Evolutionary conservation across 2,797 vertebrate species (phyloP), one percentile per base, ranked within the genome.

Genomic region (Sebastes matsubarae): DNA sequence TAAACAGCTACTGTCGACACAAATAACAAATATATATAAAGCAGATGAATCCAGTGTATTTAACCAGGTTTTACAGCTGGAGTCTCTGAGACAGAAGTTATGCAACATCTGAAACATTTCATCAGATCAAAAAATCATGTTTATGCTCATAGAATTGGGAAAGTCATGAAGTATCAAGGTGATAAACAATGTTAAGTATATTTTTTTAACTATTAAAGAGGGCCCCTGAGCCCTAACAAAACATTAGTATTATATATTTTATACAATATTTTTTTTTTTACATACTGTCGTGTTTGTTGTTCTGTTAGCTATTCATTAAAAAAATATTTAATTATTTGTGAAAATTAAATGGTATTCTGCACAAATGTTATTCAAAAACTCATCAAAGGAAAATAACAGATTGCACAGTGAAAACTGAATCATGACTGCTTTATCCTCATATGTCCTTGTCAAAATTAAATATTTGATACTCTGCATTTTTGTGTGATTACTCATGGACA

Each of bases 401-500:
- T 36, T 36, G n/a, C 30, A 36, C 0, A 59, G 50, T 3, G 36
- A 29, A 59, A 30, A 60, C 54, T 30, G 16, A 76, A 22, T 65
- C 18, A 57, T 25, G 38, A 42, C 7, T 20, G 13, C 34, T 55
- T 55, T 36, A 36, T 71, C 55, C 42, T 67, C 2, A 59, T 14
- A 22, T 72, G 30, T 10, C 34, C 22, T 57, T 60, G 20, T 61
- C 61, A 75, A 61, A 77, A 64, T 72, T 3, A 72, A 77, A 68
- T 34, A 66, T 75, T 29, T 46, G 27, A 68, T 80, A 55, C 8
- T 20, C 36, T 55, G 11, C 25, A 50, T 61, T 65, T 80, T 36
- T 71, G 2, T 59, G 36, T 16, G 54, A 52, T 87, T 54, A 30
- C 11, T 76, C 42, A 12, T n/a, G 29, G 32, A 81, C 7, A 18